A percentile compares a stretch with the other conserved stretches of the same genome.
These are phyloP conservation scores for Poecile atricapillus DNA, from an alignment of 2,113 vertebrate genomes.

Conservation along the genomic window DNA sequence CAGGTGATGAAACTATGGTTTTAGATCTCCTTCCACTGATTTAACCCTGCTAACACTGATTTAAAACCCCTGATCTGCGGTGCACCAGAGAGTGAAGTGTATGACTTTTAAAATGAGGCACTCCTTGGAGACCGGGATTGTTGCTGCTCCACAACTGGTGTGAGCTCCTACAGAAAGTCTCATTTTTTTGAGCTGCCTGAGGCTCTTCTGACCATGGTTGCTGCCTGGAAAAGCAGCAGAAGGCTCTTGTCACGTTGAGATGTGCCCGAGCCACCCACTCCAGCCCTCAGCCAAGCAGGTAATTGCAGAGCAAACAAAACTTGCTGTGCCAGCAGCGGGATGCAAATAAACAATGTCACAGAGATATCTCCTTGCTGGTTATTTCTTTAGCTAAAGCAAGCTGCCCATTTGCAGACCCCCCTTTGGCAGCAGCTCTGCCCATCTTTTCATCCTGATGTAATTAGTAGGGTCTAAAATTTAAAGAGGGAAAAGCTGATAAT, in stretches of 20 bases:
- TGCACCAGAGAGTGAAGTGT: neutral
- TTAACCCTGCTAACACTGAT: neutral
- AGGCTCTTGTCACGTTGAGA: neutral
- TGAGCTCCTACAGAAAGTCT: neutral
- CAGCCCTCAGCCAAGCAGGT: neutral
- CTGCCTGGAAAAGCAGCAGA: neutral
- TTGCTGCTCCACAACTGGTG: neutral
- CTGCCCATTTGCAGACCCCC: neutral
- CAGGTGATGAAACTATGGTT: neutral
- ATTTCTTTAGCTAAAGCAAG: neutral
- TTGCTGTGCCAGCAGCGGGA: neutral
- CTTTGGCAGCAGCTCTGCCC: neutral
- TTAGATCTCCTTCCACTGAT: neutral
- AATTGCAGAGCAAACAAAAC: neutral
- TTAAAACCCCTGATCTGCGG: neutral
- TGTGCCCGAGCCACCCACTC: rapidly evolving
- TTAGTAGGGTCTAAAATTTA: neutral
- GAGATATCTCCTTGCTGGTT: neutral
- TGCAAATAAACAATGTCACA: neutral
- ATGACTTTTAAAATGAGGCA: neutral
- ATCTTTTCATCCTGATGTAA: neutral
- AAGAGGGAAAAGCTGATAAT: neutral
- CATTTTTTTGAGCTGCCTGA: neutral
- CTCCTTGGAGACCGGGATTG: neutral
- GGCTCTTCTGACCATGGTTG: rapidly evolving